Evolutionary conservation across 2,888 invertebrate genomes (phyloP), one percentile per base, ranked within the genome.

Genomic region (Scelioninae gen. 1): DNA sequence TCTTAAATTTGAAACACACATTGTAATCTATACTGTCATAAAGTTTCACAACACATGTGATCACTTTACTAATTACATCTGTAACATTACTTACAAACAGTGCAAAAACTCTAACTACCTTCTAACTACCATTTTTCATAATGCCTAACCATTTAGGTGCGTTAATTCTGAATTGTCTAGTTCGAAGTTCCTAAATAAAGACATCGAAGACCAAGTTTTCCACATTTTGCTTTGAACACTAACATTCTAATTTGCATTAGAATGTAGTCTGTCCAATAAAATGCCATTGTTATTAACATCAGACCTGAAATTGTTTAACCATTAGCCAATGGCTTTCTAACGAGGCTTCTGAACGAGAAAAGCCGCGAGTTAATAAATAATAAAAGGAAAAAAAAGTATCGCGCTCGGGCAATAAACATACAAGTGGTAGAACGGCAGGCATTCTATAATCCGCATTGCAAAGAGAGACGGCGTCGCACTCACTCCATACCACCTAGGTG

Each of bases 391-490:
- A 63, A 71, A 78, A 55, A 38, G 69, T 56, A 78, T 63, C 31
- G 63, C 68, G 34, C 53, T 62, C 29, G 38, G 31, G 55, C 56
- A 71, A 63, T 71, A 69, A 55, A 71, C 55, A 45, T 32, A 51
- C 56, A 40, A 47, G 68, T 32, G 55, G 55, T 82, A 77, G 81
- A 71, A 71, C 71, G 76, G 71, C 51, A 66, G 74, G 66, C 72
- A 68, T 82, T 77, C 74, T 82, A 82, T 77, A 72, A 62, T 74
- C 60, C 62, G 69, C 69, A 77, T 74, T 78, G 79, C 65, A 79
- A 76, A 72, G 76, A 81, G 72, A 85, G 76, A 82, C 68, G 69
- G 65, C 71, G 74, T 72, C 72, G 56, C 69, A 43, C 63, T 81
- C 81, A 45, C 74, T 56, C 76, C 49, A 56, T 65, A 65, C 43